phyloP scores from a whole-genome alignment of 2,797 vertebrate genomes.

The Coccyzus lansbergi region DNA sequence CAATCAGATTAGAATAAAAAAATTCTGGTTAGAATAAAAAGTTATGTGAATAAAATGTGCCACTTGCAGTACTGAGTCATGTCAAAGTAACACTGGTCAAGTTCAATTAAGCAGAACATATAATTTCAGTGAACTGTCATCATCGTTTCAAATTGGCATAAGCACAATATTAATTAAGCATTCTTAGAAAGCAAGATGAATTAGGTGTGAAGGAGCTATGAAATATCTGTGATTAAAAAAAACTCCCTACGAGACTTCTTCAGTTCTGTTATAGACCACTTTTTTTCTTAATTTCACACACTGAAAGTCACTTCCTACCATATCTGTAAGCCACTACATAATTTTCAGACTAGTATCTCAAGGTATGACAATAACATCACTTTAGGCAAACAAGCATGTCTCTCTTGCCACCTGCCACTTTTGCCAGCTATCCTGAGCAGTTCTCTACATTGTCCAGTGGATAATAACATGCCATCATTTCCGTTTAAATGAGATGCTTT shows the following conservation, averaged over 20 bases:
- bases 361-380: not conserved
- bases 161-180: conserved; percentile 62
- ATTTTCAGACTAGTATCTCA: not conserved
- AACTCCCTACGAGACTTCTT: conserved; percentile 26
- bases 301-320: not conserved
- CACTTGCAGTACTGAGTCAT: not conserved
- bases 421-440: not conserved
- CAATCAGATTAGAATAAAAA: no score
- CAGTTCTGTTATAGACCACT: not conserved
- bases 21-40: not conserved
- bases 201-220: conserved; percentile 34
- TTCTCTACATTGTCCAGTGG: not conserved
- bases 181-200: conserved; percentile 56
- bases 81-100: conserved; percentile 44
- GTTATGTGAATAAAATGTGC: not conserved
- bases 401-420: not conserved
- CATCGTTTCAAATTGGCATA: conserved; percentile 53
- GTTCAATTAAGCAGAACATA: conserved; percentile 59
- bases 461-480: not conserved
- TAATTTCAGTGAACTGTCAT: conserved; percentile 45
- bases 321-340: not conserved
- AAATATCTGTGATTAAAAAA: conserved; percentile 46
- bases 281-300: conserved; percentile 35
- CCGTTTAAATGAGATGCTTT: conserved; percentile 6
- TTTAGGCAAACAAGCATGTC: not conserved